Conservation (phyloP, 2,888 invertebrate species). For the Rhynchonema sp. region DNA sequence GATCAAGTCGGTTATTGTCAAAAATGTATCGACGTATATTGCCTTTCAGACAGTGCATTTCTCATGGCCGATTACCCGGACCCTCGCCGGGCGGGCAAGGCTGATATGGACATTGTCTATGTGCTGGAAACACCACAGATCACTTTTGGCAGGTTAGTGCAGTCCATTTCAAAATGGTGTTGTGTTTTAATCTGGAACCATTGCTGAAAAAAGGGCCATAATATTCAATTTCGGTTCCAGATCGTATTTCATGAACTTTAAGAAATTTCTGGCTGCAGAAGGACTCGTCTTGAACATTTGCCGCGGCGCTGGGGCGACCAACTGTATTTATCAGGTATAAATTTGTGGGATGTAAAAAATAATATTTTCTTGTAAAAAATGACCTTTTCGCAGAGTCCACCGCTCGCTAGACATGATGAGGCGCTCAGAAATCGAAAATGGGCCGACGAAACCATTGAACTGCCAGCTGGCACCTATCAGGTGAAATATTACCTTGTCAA, state of each 20-base stretch:
- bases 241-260: background rate
- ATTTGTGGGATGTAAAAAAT: too few relatives aligned
- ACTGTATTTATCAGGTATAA: too few relatives aligned
- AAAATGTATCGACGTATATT: too few relatives aligned
- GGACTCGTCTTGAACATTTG: background rate
- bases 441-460: background rate
- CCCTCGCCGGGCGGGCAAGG: background rate
- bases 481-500: background rate
- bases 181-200: too few relatives aligned
- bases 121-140: background rate
- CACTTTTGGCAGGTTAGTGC: too few relatives aligned
- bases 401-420: background rate
- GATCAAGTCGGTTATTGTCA: background rate
- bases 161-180: too few relatives aligned
- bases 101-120: background rate
- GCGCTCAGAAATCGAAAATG: background rate
- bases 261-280: background rate
- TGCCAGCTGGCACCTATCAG: background rate
- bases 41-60: background rate
- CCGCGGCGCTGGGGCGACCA: background rate
- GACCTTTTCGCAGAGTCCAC: background rate
- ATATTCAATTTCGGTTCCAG: background rate
- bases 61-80: constrained; percentile 2
- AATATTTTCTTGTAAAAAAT: too few relatives aligned
- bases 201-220: too few relatives aligned